A percentile compares a stretch with the other conserved stretches of the same genome.
Conservation (phyloP, 2,113 vertebrate species). For the Oxyruncus cristatus region DNA sequence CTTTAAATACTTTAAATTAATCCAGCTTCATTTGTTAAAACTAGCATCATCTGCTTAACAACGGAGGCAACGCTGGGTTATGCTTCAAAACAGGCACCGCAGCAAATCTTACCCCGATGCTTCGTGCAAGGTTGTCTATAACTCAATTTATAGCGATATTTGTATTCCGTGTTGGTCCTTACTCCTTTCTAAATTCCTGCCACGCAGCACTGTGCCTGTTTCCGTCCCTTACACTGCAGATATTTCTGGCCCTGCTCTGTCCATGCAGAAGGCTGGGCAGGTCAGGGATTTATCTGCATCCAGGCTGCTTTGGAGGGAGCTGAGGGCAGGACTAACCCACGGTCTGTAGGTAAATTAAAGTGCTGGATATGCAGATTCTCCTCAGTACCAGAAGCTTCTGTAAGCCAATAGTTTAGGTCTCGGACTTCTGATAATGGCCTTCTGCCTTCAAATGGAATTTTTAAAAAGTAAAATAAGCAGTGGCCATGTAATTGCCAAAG, state of each 20-base stretch:
- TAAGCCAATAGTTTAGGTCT: not conserved
- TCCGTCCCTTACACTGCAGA: rapidly evolving
- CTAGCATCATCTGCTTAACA: constrained; percentile 63
- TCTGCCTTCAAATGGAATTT: not conserved
- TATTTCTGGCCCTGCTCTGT: not conserved
- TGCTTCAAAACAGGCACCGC: not conserved
- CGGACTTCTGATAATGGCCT: not conserved
- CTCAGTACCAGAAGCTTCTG: not conserved
- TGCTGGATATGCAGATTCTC: not conserved
- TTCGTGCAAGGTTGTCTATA: not conserved
- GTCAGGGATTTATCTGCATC: not conserved
- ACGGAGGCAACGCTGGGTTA: not conserved
- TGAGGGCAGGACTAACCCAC: not conserved
- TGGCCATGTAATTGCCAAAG: not conserved
- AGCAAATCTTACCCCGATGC: not conserved
- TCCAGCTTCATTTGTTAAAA: constrained; percentile 71
- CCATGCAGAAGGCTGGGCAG: not conserved
- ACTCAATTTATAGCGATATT: not conserved
- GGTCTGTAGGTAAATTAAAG: not conserved
- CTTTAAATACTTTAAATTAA: constrained; percentile 68
- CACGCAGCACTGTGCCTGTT: rapidly evolving
- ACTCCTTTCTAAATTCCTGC: not conserved
- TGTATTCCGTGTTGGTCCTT: rapidly evolving
- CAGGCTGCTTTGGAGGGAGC: not conserved
- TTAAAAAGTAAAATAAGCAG: not conserved